Base-by-base conservation (phyloP, 1,140 invertebrate genomes). In the Cotesia chilonis region DNA sequence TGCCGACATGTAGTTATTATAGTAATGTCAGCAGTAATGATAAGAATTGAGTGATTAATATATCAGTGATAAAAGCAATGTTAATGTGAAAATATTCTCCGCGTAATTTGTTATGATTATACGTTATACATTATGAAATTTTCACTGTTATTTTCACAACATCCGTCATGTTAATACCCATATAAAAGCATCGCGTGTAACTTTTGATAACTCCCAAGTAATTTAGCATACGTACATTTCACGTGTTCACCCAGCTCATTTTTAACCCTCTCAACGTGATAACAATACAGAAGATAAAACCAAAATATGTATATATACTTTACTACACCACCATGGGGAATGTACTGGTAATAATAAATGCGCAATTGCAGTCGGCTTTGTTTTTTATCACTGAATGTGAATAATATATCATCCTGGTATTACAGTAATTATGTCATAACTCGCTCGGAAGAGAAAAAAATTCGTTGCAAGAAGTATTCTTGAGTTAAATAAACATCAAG, bases 391-490 rank as follows among this genome's bases (percentile, higher is more conserved):
- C 38, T 65, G 38, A 4, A 38, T 9, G 38, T 9, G 12, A 14
- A 47, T n/a, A 20, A 65, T 65, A 41, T 14, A 65, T 65, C 63
- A 65, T 65, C 35, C 3, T 14, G 38, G 47, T 41, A 65, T 14
- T 37, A 38, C 37, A 6, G 37, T 37, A 65, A 65, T 65, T 65
- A 65, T 65, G 63, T 41, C n/a, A 65, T 47, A 65, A 65, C 37
- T 37, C 36, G 10, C 1, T 6, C 4, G 6, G 7, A 12, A 7
- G 9, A 61, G 7, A 10, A 20, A 41, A 41, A 37, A 65, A 17
- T 57, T 20, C 2, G 41, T 7, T 47, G 2, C 41, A 47, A 47
- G 41, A 65, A 41, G n/a, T 65, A 36, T 4, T 65, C 17, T 65
- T 61, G 59, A 17, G 28, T 28, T 28, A 28, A 28, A 28, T 28